Base-by-base conservation (phyloP, 2,797 vertebrate genomes). In the Microchirus variegatus region DNA sequence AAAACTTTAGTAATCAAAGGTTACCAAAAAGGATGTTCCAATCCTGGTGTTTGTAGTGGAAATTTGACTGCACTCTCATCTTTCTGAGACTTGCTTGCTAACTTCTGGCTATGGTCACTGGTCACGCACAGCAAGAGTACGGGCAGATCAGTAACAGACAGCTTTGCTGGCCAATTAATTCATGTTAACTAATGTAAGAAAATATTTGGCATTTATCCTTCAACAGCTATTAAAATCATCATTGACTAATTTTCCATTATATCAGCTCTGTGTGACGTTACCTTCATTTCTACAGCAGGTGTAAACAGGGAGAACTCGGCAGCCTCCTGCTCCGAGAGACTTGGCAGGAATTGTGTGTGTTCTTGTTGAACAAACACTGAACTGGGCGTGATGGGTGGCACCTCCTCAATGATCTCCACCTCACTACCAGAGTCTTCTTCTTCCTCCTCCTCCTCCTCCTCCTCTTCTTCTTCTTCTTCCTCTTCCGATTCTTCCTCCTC, bases 371-470 rank as follows among this genome's bases (percentile, higher is more conserved):
- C 43, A 56, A 90, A 83, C 5, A 52, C 70, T 37, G 90, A 65
- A 61, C 52, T 62, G n/a, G 81, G 57, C 1, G 83, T 84, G 18
- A 86, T 80, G 36, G 71, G 79, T n/a, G 85, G 87, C 26, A 93
- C 84, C 69, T 94, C 91, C 65, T 95, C 90, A 64, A 90, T 89
- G 52, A 93, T 89, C 77, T 93, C 90, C 80, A 93, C 92, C 72
- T 95, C 93, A 75, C 84, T 86, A 35, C 92, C 92, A 10, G 62
- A 80, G 67, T 94, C 93, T 45, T 90, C 67, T 10, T 84, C 63
- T 9, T 53, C 52, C 36, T 80, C 84, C 15, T 88, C 84, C 10
- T 90, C 89, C 4, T 82, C 88, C 1, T 66, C 73, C 2, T 0
- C 63, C 0, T 62, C 75, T 0, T 67, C 77, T 0, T 72, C 80